Base-by-base conservation (phyloP, 2,797 vertebrate species). In the Eulemur albifrons region DNA sequence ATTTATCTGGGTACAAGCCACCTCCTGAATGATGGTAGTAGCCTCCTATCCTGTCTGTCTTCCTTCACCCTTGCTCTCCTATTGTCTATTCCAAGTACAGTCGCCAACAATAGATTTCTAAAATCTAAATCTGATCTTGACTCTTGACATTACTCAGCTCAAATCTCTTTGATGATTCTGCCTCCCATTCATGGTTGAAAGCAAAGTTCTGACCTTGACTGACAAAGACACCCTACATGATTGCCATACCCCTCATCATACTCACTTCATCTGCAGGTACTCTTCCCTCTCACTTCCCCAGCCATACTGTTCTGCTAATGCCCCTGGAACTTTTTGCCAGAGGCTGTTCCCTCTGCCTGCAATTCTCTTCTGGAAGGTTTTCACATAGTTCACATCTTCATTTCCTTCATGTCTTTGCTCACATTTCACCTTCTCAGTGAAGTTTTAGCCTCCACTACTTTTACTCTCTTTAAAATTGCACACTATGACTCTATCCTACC, bases 231-330 rank as follows among this genome's bases (percentile, higher is more conserved):
- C 7, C n/a, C 12, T 15, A 12, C 20, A 9, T 0, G 27, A 52
- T 12, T 4, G n/a, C 8, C 4, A 11, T 5, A 10, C 4, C 4
- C 1, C 5, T 79, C 2, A 5, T 13, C 15, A 8, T 27, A 38
- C 2, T 17, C n/a, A 21, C 32, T 38, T 21, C 43, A 32, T 57
- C 17, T 84, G 1, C 50, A 43, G 4, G 69, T n/a, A 1, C 12
- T 27, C 7, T 30, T 57, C 3, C 13, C 11, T 14, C 11, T 35
- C 43, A 23, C 4, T 87, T 61, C 12, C 15, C 20, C n/a, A 65
- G 5, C 8, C 20, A 9, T 20, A 18, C 17, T 61, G 7, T 18
- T 70, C 14, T 7, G 30, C 25, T 17, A 50, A 38, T 38, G 40
- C 7, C 23, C 52, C 15, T 67, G 17, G 48, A 10, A 65, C 0